Evolutionary conservation across 2,888 invertebrate species (phyloP).

Genomic region (Dryobota labecula): DNA sequence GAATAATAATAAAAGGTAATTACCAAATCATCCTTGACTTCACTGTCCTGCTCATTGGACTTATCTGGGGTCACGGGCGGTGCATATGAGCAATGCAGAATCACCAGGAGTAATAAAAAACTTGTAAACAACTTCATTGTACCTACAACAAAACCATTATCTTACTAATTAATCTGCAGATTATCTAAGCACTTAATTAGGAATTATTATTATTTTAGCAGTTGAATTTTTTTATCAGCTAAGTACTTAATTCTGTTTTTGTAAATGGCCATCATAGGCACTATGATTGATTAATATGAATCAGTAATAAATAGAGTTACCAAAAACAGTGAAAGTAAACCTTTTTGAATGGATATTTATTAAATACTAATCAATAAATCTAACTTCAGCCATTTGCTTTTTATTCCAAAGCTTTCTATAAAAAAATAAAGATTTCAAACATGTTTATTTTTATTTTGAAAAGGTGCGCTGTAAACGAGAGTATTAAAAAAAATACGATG

Average conservation of each 20-base stretch:
- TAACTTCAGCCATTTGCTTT: slow-evolving; percentile 38
- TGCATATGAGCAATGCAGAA: slow-evolving; percentile 85
- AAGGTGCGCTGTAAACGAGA: background rate
- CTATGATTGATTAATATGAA: background rate
- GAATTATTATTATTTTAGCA: background rate
- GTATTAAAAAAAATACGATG: background rate
- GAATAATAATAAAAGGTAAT: slow-evolving; percentile 52
- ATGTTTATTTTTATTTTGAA: too few species aligned
- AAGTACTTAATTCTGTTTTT: background rate
- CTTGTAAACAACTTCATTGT: slow-evolving; percentile 76
- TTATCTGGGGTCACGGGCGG: slow-evolving; percentile 90
- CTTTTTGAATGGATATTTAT: background rate
- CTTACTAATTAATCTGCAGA: slow-evolving; percentile 4
- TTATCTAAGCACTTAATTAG: slow-evolving; percentile 4
- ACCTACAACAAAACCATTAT: slow-evolving; percentile 56
- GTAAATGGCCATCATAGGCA: background rate
- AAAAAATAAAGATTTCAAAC: background rate
- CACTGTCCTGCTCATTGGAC: slow-evolving; percentile 83
- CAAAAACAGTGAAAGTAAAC: slow-evolving; percentile 13
- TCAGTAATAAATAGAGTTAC: background rate
- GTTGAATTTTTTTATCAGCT: slow-evolving; percentile 4
- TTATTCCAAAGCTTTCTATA: background rate
- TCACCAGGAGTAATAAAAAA: slow-evolving; percentile 72
- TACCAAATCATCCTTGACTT: slow-evolving; percentile 88
- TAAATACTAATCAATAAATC: slow-evolving; percentile 31